Conservation (phyloP, 2,888 invertebrate species). For the Dicyrtomina minuta region DNA sequence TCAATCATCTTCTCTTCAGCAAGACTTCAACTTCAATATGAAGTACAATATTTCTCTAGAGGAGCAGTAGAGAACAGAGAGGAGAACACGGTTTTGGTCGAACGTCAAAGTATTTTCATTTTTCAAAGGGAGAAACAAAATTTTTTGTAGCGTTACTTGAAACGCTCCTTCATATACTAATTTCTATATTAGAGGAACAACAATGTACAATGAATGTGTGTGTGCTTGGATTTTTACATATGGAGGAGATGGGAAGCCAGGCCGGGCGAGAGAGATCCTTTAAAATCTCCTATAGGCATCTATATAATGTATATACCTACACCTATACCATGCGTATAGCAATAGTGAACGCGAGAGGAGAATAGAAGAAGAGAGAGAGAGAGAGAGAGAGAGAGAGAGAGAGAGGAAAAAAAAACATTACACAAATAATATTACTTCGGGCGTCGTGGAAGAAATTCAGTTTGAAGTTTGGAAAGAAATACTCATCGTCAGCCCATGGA, state of each 20-base stretch:
- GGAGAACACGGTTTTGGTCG: neutral
- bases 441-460: constrained; percentile 22
- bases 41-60: constrained; percentile 34
- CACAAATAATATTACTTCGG: constrained; percentile 32
- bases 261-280: neutral
- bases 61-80: constrained; percentile 8
- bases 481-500: constrained; percentile 18
- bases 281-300: neutral
- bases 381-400: neutral
- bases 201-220: neutral
- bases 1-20: constrained; percentile 36
- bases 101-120: constrained; percentile 22
- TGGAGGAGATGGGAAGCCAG: neutral
- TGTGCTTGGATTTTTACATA: too few species aligned
- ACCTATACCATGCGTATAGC: too few species aligned
- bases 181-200: neutral
- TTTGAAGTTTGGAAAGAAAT: constrained; percentile 3
- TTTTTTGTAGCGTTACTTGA: constrained; percentile 22
- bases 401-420: constrained; percentile 29
- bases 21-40: constrained; percentile 31
- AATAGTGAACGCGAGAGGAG: constrained; percentile 13
- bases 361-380: neutral
- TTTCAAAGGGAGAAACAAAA: constrained; percentile 16
- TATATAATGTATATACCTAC: constrained; percentile 5
- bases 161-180: constrained; percentile 3